Evolutionary conservation across 2,113 vertebrate species (phyloP), one percentile per base, ranked within the genome.

Genomic region (Solea senegalensis): DNA sequence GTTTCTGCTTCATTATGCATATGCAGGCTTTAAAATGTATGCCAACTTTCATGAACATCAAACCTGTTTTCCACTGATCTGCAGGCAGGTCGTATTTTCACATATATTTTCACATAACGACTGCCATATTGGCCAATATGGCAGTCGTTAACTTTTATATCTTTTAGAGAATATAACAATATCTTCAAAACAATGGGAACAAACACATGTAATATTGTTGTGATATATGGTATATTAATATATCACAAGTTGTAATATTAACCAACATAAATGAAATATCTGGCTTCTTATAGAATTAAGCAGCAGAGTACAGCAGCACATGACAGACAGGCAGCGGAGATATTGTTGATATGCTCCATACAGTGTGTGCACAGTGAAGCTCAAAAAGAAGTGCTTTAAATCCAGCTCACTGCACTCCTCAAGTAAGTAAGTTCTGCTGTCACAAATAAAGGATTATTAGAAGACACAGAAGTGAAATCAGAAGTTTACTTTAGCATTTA

Each of bases 1-100:
- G 68, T 71, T 58, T 75, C 49, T 65, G 46, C 53, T 52, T 80
- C 27, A 76, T 76, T 71, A 78, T 78, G 53, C 68, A 43, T 49
- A 64, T 27, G 26, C 55, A 69, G 62, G 57, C 54, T 62, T 70
- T n/a, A 50, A 5, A 69, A 65, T 65, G 62, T 44, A 71, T 45
- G 67, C 68, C 69, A 46, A 9, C 48, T 53, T 28, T 41, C 48
- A 14, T 63, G 51, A 63, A 50, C 56, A 50, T 82, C 67, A 55
- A 54, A 64, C 48, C 11, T 1, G 7, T 64, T 76, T 72, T 66
- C 54, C 26, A 57, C 41, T 56, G n/a, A 58, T 77, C 72, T 56
- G 58, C 51, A 66, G 54, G 72, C 13, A 57, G 40, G 39, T 61
- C 53, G 52, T n/a, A 69, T 55, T 55, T 15, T 67, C 46, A 67